Evolutionary conservation across 2,797 vertebrate species (phyloP).

Genomic region (Clarias laeviceps): DNA sequence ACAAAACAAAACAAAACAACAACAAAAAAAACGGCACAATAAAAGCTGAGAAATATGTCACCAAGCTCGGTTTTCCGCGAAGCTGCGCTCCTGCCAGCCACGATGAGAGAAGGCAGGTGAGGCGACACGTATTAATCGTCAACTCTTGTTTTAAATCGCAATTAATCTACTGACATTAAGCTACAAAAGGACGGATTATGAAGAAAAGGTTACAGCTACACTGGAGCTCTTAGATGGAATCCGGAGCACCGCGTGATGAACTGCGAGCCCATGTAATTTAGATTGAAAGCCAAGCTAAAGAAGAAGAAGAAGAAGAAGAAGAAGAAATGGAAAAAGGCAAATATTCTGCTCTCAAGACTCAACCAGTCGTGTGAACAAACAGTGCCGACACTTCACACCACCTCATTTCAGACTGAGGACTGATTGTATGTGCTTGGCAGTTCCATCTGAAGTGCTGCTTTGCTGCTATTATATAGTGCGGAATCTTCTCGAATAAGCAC

Average conservation of each 20-base stretch:
- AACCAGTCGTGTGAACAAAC: constrained; percentile 58
- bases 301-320: constrained; percentile 46
- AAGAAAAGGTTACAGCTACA: constrained; percentile 68
- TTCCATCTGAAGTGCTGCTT: constrained; percentile 53
- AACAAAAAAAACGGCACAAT: too few relatives aligned
- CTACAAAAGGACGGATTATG: constrained; percentile 69
- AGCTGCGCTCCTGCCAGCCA: background rate
- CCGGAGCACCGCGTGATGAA: constrained; percentile 51
- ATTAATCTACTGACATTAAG: constrained; percentile 72
- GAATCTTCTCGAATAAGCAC: constrained; percentile 55
- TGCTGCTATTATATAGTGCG: constrained; percentile 50
- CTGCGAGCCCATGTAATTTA: constrained; percentile 38
- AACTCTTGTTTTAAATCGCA: constrained; percentile 63
- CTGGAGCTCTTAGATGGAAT: constrained; percentile 53
- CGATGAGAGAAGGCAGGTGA: constrained; percentile 27
- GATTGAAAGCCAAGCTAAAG: constrained; percentile 38
- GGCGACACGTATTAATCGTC: constrained; percentile 62
- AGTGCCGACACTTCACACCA: constrained; percentile 42
- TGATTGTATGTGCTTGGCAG: constrained; percentile 47
- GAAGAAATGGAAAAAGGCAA: constrained; percentile 31
- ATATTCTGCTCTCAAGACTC: constrained; percentile 45
- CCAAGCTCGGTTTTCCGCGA: background rate
- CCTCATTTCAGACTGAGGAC: constrained; percentile 48
- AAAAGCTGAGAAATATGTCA: background rate
- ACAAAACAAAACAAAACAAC: too few relatives aligned